Base-by-base conservation (phyloP, 2,888 invertebrate species). In the Selenia dentaria region DNA sequence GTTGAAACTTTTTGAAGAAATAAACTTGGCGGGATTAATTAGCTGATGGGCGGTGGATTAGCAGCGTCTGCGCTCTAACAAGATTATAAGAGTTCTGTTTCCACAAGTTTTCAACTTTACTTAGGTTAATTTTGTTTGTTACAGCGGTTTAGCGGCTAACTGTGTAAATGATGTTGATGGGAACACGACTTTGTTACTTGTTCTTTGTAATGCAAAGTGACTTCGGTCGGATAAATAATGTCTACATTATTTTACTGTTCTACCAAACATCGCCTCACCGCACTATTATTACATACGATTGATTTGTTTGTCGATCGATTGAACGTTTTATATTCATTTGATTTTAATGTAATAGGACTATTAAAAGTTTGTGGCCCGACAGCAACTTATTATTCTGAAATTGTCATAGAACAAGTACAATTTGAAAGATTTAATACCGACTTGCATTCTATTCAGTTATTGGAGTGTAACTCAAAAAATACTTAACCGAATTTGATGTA, bases 51-150 rank as follows among this genome's bases (percentile, higher is more conserved):
- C 65, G 73, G 74, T 67, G 85, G 85, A 86, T 87, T 87, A 85
- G 81, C 78, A 76, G 80, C 78, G 80, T 81, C 83, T 83, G 79
- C 77, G 81, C 71, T 81, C 76, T 87, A 89, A 90, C 85, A 81
- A 84, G 81, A 85, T 90, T 90, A 89, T 90, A 83, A 76, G 84
- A 89, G 83, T 90, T 87, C 79, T 79, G 80, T 83, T 84, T 79
- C 79, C 71, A 77, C 72, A 79, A 85, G 75, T 87, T 84, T 79
- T 78, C 82, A 79, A 79, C 81, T 74, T 78, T 74, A 79, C 81
- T 86, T 83, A 83, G 78, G 81, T 81, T 86, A 83, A 85, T 85
- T 85, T 79, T 77, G 74, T 80, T 86, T 81, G 80, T 72, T 73
- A 67, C 67, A 69, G 66, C 67, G 67, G 68, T 76, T 63, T 67